Evolutionary conservation across 2,797 vertebrate species (phyloP), one percentile per base, ranked within the genome.

Genomic region (Cynodonichthys magdalenae): DNA sequence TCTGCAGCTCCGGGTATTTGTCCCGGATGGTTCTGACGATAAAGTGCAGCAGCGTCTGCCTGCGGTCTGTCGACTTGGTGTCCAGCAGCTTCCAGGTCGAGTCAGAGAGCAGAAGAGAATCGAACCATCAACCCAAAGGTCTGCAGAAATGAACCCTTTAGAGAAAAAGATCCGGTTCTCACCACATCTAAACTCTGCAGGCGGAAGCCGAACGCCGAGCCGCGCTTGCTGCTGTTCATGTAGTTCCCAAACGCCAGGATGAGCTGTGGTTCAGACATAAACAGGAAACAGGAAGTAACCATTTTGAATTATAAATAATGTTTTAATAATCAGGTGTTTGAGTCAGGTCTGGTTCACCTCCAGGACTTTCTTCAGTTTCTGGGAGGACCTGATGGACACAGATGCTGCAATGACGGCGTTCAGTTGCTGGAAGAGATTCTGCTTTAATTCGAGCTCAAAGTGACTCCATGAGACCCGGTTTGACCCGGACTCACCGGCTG

Each of bases 171-270:
- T 3, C 15, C 2, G 42, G 28, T 1, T 55, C 95, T 89, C 84
- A 98, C 97, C 92, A 93, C 78, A 1, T 98, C 96, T 0, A 99
- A 92, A 72, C 96, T 97, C 91, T 97, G 96, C 68, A 98, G 92
- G 0, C 95, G 94, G 89, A 98, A 99, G 59, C 97, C 97, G 0
- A 96, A 97, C n/a, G 94, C 96, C 0, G 95, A 88, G 0, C 94
- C 96, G 0, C 95, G 92, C 75, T 97, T 99, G 86, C 94, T 95
- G 91, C 96, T 98, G 89, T 99, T 99, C 96, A 98, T 95, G 91
- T 97, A 98, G 91, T 99, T 98, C 69, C 97, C 96, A 0, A 99
- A 98, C 0, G 96, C 97, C 80, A 99, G 87, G 69, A 98, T 93
- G 0, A 98, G 94, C 97, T 99, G 75, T 0, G 18, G 9, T 50